A percentile compares a stretch with the other conserved stretches of the same genome.
phyloP scores from a whole-genome alignment of 2,113 vertebrate genomes.

The Chloropsis cyanopogon region DNA sequence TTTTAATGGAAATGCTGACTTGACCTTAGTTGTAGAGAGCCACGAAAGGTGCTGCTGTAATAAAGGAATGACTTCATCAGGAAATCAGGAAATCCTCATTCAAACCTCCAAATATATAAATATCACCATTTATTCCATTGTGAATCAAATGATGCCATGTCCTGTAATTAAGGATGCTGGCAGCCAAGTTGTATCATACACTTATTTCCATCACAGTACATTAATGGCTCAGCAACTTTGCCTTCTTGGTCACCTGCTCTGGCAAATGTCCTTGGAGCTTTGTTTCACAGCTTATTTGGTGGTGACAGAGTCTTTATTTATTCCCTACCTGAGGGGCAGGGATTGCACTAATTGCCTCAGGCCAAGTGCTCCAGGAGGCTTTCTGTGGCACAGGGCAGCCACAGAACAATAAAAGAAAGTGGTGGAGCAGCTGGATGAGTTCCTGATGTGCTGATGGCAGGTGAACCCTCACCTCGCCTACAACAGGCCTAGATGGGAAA shows the following conservation, averaged over 20 bases:
- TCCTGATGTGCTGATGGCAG: slow-evolving; percentile 27
- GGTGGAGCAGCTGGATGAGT: not conserved
- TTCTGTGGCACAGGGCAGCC: not conserved
- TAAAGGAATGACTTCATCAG: slow-evolving; percentile 78
- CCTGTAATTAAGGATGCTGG: slow-evolving; percentile 73
- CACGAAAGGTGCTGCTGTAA: slow-evolving; percentile 65
- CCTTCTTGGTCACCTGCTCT: slow-evolving; percentile 59
- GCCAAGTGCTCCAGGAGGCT: not conserved
- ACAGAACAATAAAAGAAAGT: slow-evolving; percentile 12
- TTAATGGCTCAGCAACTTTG: slow-evolving; percentile 55
- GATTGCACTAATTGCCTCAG: slow-evolving; percentile 44
- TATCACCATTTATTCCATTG: slow-evolving; percentile 74
- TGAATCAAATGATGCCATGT: slow-evolving; percentile 76
- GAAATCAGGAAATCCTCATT: slow-evolving; percentile 81
- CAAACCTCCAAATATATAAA: slow-evolving; percentile 75
- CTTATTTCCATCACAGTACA: slow-evolving; percentile 44
- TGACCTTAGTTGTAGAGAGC: slow-evolving; percentile 48
- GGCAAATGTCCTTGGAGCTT: slow-evolving; percentile 33
- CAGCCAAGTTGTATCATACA: slow-evolving; percentile 53
- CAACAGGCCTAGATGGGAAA: not conserved
- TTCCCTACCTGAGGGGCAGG: slow-evolving; percentile 29
- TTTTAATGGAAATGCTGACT: slow-evolving; percentile 65
- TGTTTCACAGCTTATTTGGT: slow-evolving; percentile 52
- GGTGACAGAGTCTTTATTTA: slow-evolving; percentile 50
- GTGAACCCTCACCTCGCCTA: not conserved